Base-by-base conservation (phyloP, 2,888 invertebrate genomes). In the Gymnosoma rotundatum region DNA sequence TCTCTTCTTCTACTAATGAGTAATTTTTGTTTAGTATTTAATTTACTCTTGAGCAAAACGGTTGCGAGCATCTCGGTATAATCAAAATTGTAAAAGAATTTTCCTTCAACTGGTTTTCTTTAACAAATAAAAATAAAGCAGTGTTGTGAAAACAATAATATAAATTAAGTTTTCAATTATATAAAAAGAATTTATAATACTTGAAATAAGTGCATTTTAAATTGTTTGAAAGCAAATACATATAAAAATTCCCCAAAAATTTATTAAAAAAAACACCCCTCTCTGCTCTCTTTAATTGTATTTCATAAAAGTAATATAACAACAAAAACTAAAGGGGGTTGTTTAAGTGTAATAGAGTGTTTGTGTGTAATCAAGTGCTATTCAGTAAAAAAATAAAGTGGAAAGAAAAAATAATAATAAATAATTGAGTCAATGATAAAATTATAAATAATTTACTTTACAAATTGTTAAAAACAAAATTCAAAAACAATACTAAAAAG, bases 31-130 rank as follows among this genome's bases (percentile, higher is more conserved):
- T 83, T 67, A 83, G 82, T 83, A 83, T 83, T 61, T 16, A 18
- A 67, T 78, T 78, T 83, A 83, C 82, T 83, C 78, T 83, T 78
- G 63, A 78, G 66, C 60, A 38, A 25, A 61, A 70, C 70, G 45
- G 63, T 61, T 42, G 66, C 32, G 42, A 25, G 54, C 52, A 67
- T 54, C 21, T 20, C 0, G 0, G 0, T 14, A 21, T 50, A n/a
- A 3, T 10, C 8, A n/a, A 10, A 36, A 3, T 12, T 50, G n/a
- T 48, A 6, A 18, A 20, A 6, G 20, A 20, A 9, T n/a, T 10
- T n/a, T 2, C n/a, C 48, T n/a, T 4, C 42, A 42, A 12, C 42
- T 42, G 42, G 42, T 42, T 8, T 42, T 42, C 8, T 32, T n/a
- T 16, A 48, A 0, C 6, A n/a, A 48, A n/a, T n/a, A 16, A 48